phyloP scores from a whole-genome alignment of 2,113 vertebrate species.

The Brachyhypopomus occidentalis region DNA sequence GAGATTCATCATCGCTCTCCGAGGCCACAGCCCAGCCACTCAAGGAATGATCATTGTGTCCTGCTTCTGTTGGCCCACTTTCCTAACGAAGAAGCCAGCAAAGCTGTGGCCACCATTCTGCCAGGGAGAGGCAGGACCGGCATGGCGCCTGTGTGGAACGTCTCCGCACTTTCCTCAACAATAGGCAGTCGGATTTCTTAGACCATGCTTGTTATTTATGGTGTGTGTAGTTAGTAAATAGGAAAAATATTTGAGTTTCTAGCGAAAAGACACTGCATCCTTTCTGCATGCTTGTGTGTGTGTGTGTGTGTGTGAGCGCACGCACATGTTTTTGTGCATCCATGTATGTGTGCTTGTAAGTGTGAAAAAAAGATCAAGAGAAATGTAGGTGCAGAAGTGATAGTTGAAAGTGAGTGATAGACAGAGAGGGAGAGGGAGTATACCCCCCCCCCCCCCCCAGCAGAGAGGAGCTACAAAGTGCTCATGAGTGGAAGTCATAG shows the following conservation, averaged over 20 bases:
- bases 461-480: slow-evolving; percentile 48
- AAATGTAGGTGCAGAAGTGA: background rate
- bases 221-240: slow-evolving; percentile 6
- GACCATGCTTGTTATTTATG: slow-evolving; percentile 11
- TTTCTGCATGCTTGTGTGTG: background rate
- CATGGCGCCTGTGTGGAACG: background rate
- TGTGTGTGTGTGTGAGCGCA: slow-evolving; percentile 21
- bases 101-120: slow-evolving; percentile 45
- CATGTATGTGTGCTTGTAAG: slow-evolving; percentile 26
- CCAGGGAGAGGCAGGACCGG: slow-evolving; percentile 36
- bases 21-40: slow-evolving; percentile 64
- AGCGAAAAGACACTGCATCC: background rate
- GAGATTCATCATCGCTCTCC: slow-evolving; percentile 71
- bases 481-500: slow-evolving; percentile 49
- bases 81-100: slow-evolving; percentile 59
- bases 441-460: slow-evolving; percentile 28
- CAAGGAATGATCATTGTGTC: slow-evolving; percentile 75
- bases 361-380: slow-evolving; percentile 5
- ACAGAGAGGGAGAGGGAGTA: background rate
- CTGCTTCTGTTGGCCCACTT: slow-evolving; percentile 61
- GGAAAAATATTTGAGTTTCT: background rate
- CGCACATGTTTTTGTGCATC: background rate
- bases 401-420: slow-evolving; percentile 14
- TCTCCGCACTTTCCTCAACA: slow-evolving; percentile 31
- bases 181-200: slow-evolving; percentile 22